A percentile compares a stretch with the other conserved stretches of the same genome.
Evolutionary conservation across 2,888 invertebrate species (phyloP).

Genomic region (Meteorus colon): DNA sequence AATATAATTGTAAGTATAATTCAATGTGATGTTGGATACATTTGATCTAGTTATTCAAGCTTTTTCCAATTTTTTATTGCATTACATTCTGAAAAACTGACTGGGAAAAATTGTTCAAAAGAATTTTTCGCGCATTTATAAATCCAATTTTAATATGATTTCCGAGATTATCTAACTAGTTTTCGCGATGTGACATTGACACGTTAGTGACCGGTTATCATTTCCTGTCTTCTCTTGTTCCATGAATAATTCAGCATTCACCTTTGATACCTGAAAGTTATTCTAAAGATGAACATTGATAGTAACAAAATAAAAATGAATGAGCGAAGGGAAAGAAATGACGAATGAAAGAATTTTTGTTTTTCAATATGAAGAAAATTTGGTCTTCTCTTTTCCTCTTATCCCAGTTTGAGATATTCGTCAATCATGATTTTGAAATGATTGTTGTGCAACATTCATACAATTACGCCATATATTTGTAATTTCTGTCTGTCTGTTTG

Average conservation of each 20-base stretch:
- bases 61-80: background rate
- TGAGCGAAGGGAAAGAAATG: too few species aligned
- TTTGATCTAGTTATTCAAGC: background rate
- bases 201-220: conserved; percentile 7
- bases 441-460: background rate
- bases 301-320: background rate
- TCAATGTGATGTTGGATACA: background rate
- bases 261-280: background rate
- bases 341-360: too few species aligned
- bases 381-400: background rate
- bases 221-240: background rate
- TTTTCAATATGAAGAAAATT: background rate
- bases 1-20: background rate
- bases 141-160: background rate
- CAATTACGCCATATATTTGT: background rate
- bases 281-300: background rate
- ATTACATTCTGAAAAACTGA: background rate
- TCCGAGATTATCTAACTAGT: background rate
- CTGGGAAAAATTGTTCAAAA: background rate
- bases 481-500: background rate
- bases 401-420: background rate
- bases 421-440: background rate
- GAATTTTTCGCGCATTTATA: background rate
- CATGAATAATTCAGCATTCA: background rate
- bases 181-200: background rate